phyloP scores from a whole-genome alignment of 2,113 vertebrate genomes.

The Dasypus novemcinctus region DNA sequence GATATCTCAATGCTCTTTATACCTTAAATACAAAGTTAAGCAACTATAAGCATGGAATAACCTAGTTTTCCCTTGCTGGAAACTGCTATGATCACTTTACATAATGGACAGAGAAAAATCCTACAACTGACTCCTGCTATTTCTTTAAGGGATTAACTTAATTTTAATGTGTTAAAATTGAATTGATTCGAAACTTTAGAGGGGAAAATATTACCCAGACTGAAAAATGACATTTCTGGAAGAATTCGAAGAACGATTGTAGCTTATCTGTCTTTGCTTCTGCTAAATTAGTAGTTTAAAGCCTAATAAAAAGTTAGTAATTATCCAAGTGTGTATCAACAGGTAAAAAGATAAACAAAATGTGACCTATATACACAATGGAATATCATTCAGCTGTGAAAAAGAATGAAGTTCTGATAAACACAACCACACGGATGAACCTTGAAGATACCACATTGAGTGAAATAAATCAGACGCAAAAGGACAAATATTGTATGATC shows the following conservation, averaged over 20 bases:
- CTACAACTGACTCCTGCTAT: neutral
- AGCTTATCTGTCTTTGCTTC: neutral
- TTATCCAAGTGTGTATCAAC: neutral
- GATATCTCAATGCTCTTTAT: neutral
- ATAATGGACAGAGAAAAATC: neutral
- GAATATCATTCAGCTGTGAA: no score
- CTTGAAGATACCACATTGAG: no score
- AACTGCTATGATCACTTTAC: neutral
- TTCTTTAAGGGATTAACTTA: slow-evolving; percentile 2
- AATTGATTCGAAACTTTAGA: neutral
- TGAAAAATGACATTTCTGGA: neutral
- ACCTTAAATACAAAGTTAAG: neutral
- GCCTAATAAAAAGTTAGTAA: neutral
- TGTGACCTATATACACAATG: no score
- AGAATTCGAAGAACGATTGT: neutral
- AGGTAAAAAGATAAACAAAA: no score
- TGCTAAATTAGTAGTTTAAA: neutral
- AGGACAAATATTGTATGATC: no score
- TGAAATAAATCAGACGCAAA: no score
- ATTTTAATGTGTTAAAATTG: slow-evolving; percentile 7
- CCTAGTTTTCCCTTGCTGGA: neutral
- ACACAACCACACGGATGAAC: no score
- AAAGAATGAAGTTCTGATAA: no score
- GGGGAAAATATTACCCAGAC: neutral
- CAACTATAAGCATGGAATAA: neutral